Conservation (phyloP, 2,113 vertebrate genomes). For the Xiphophorus hellerii region DNA sequence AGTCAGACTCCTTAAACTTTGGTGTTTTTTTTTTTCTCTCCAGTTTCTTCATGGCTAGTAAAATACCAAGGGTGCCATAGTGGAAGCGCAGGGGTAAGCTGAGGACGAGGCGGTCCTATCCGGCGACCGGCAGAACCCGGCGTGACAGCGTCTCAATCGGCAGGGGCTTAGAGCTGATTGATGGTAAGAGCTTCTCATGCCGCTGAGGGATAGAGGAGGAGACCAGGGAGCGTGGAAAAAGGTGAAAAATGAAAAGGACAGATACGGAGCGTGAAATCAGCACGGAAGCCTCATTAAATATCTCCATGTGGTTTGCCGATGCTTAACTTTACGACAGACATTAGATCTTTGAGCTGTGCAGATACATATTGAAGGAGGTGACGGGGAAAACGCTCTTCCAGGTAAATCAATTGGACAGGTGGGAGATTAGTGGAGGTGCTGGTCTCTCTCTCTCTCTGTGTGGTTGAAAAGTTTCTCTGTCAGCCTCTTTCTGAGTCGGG, state of each 20-base stretch:
- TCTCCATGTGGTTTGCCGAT: slow-evolving; percentile 39
- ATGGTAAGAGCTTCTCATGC: slow-evolving; percentile 53
- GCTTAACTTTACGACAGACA: slow-evolving; percentile 65
- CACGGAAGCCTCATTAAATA: slow-evolving; percentile 62
- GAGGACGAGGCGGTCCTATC: slow-evolving; percentile 60
- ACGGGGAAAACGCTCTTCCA: slow-evolving; percentile 17
- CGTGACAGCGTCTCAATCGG: slow-evolving; percentile 58
- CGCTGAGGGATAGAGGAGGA: slow-evolving; percentile 20
- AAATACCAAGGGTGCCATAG: slow-evolving; percentile 61
- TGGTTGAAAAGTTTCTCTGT: slow-evolving; percentile 27
- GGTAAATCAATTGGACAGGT: slow-evolving; percentile 62
- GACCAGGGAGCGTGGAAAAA: slow-evolving; percentile 10
- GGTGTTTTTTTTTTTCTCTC: slow-evolving; percentile 45
- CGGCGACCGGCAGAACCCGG: slow-evolving; percentile 63
- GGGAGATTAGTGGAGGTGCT: slow-evolving; percentile 48
- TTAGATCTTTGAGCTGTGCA: slow-evolving; percentile 44
- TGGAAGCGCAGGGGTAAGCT: slow-evolving; percentile 55
- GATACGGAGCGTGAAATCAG: slow-evolving; percentile 52
- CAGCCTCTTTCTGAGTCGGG: slow-evolving; percentile 24
- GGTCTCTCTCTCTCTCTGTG: slow-evolving; percentile 18
- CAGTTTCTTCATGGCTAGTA: slow-evolving; percentile 56
- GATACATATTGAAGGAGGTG: slow-evolving; percentile 26
- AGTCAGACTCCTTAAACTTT: slow-evolving; percentile 54
- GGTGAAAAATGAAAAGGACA: slow-evolving; percentile 4
- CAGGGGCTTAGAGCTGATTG: slow-evolving; percentile 59